phyloP scores from a whole-genome alignment of 2,888 invertebrate species.

The Cryptocephalus primarius region DNA sequence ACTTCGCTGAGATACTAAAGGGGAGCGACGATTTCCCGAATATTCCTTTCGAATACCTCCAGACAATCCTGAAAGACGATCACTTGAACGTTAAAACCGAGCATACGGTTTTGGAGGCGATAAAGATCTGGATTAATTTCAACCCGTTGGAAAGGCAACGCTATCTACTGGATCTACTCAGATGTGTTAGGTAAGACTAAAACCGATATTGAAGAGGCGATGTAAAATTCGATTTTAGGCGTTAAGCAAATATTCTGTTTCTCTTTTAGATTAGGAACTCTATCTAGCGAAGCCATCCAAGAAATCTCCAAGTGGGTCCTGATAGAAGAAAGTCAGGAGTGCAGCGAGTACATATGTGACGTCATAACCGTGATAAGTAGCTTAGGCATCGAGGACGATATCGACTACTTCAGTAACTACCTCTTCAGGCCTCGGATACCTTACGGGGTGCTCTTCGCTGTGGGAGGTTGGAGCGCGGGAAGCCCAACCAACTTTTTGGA shows the following conservation, averaged over 20 bases:
- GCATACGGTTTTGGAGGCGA: constrained; percentile 62
- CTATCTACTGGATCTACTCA: constrained; percentile 34
- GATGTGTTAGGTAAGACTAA: constrained; percentile 31
- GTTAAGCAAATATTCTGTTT: no score
- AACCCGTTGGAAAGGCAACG: constrained; percentile 29
- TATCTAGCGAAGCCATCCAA: constrained; percentile 27
- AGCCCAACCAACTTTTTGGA: constrained; percentile 70
- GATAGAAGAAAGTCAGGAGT: constrained; percentile 21
- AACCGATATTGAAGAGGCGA: no score
- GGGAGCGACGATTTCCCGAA: constrained; percentile 54
- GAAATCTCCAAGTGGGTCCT: constrained; percentile 19
- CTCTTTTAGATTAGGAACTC: constrained; percentile 50
- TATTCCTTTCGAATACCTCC: constrained; percentile 49
- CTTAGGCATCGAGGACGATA: constrained; percentile 13
- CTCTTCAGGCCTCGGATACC: constrained; percentile 52
- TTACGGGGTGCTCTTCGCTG: constrained; percentile 68
- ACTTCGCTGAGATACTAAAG: constrained; percentile 36
- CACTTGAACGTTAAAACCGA: constrained; percentile 62
- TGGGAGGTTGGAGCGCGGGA: constrained; percentile 81
- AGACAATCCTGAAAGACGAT: constrained; percentile 55
- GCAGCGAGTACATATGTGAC: constrained; percentile 25
- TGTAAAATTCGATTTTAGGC: no score
- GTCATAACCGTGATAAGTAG: constrained; percentile 16
- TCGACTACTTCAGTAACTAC: constrained; percentile 15
- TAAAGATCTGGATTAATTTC: constrained; percentile 59